A percentile compares a stretch with the other conserved stretches of the same genome.
phyloP scores from a whole-genome alignment of 2,113 vertebrate species.

The Chloebia gouldiae region DNA sequence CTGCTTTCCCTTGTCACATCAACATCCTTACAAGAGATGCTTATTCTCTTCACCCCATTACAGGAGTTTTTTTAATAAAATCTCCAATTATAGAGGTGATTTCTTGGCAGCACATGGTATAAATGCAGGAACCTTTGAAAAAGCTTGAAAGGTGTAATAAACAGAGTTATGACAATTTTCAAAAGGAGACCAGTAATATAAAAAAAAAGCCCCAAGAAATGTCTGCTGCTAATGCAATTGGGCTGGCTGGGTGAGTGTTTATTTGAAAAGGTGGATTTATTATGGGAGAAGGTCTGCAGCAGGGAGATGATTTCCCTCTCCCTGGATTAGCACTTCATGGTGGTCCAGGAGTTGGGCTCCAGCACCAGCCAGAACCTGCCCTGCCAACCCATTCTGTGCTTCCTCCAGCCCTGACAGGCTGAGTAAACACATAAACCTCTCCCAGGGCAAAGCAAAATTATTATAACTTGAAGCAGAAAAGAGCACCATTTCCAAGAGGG shows the following conservation, averaged over 20 bases:
- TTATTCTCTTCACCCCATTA: neutral
- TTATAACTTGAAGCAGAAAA: neutral
- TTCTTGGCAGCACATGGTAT: neutral
- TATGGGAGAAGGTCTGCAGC: neutral
- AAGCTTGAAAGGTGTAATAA: neutral
- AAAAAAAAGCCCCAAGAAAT: neutral
- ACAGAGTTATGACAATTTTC: neutral
- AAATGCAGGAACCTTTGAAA: neutral
- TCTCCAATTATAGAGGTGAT: neutral
- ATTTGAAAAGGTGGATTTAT: neutral
- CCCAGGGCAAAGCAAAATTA: neutral
- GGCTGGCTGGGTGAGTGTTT: neutral
- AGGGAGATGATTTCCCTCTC: neutral
- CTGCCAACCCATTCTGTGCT: fast-evolving
- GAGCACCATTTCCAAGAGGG: neutral
- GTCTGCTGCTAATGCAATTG: neutral
- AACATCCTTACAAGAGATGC: neutral
- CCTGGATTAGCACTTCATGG: neutral
- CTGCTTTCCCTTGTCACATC: neutral
- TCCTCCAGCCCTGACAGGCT: fast-evolving
- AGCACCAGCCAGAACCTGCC: fast-evolving
- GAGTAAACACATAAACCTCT: neutral
- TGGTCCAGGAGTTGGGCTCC: neutral
- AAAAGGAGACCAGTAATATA: neutral
- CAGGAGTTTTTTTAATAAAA: neutral